A percentile compares a stretch with the other conserved stretches of the same genome.
Evolutionary conservation across 1,140 invertebrate genomes (phyloP).

Genomic region (Papilio polytes): DNA sequence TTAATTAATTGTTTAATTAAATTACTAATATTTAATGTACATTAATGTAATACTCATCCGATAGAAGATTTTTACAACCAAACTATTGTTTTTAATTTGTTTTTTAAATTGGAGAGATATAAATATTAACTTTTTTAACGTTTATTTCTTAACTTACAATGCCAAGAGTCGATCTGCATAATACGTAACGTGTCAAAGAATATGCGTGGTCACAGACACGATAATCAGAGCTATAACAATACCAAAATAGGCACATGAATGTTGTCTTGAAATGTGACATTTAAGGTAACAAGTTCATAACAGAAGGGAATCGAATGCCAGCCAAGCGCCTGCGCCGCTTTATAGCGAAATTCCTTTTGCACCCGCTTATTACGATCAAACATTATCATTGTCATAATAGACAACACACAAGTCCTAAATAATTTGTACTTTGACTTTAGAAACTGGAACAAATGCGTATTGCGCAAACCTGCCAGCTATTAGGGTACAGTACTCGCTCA

Average conservation of each 20-base stretch:
- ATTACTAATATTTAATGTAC: no score
- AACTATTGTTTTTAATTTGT: no score
- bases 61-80: no score
- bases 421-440: constrained; percentile 79
- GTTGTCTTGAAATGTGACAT: constrained; percentile 22
- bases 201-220: neutral
- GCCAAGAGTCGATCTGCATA: neutral
- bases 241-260: constrained; percentile 14
- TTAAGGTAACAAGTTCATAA: constrained; percentile 32
- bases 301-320: constrained; percentile 28
- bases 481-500: constrained; percentile 74
- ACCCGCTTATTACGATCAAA: constrained; percentile 61
- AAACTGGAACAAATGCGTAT: constrained; percentile 78
- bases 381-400: constrained; percentile 63
- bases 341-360: constrained; percentile 56
- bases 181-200: neutral
- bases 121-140: no score
- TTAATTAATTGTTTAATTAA: no score
- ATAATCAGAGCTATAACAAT: neutral
- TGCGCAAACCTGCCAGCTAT: constrained; percentile 73
- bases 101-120: no score
- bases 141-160: no score
- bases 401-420: constrained; percentile 73
- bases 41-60: no score
- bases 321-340: constrained; percentile 41